Evolutionary conservation across 2,888 invertebrate species (phyloP), one percentile per base, ranked within the genome.

Genomic region (Drosophila paramelanica): DNA sequence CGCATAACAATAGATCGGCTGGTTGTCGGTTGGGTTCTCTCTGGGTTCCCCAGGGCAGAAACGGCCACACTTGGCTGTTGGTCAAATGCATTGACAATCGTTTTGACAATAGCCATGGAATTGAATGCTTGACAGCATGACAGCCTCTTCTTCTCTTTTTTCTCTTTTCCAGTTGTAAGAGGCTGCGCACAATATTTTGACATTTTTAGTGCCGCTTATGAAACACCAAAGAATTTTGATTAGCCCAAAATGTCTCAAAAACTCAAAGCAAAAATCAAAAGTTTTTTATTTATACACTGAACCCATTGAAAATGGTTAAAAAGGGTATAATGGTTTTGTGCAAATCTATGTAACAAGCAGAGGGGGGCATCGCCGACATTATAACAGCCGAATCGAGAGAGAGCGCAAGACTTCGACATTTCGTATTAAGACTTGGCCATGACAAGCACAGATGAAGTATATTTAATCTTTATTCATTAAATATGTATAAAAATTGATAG

Each of bases 181-280:
- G 62, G 59, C 65, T 58, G 79, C 53, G 74, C 80, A 78, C 75
- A 89, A 89, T 89, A 90, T 89, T 89, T 89, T 89, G 89, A 89
- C 90, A 76, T 85, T 86, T 89, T 90, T 82, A 88, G 71, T 88
- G 73, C 68, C 77, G 70, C 73, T 78, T 79, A 77, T 78, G 76
- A 79, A 67, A 72, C 64, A 74, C 55, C 68, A 60, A 79, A 79
- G 76, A 79, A 80, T 84, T 70, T 86, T 52, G 56, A 49, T 64
- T 79, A 57, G 49, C 49, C 59, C 59, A 55, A 59, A 47, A 17
- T 50, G 36, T 31, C 31, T 31, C 31, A 31, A 47, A 36, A 68
- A 68, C 20, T 67, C 43, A 46, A 52, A 67, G 60, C 71, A 64
- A 71, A 74, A 20, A 10, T 13, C 43, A 33, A 33, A 33, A 33